Conservation (phyloP, 2,888 invertebrate species). For the Blera fallax region DNA sequence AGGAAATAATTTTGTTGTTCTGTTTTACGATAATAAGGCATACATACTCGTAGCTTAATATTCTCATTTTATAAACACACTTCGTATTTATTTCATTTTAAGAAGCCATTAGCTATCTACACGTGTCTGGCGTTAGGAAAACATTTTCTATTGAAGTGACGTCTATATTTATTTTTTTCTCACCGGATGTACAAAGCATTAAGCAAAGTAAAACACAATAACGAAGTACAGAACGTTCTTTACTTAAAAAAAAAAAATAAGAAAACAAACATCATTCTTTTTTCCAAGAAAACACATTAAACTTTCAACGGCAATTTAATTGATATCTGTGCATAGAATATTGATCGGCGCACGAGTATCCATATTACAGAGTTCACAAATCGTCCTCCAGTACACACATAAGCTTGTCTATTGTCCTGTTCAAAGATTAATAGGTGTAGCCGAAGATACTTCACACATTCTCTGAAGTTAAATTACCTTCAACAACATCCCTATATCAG, state of each 20-base stretch:
- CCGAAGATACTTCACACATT: slow-evolving; percentile 15
- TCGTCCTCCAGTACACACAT: slow-evolving; percentile 30
- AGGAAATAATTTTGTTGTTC: too few species aligned
- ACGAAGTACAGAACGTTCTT: too few species aligned
- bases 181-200: too few species aligned
- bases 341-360: background rate
- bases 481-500: too few species aligned
- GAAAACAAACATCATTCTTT: background rate
- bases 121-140: background rate
- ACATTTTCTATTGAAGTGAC: background rate
- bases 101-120: background rate
- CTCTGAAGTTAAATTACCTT: slow-evolving; percentile 45
- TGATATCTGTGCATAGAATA: slow-evolving; percentile 11
- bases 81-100: background rate
- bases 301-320: slow-evolving; percentile 21
- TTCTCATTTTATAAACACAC: too few species aligned
- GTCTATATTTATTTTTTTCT: too few species aligned
- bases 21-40: too few species aligned
- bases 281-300: slow-evolving; percentile 23
- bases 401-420: slow-evolving; percentile 17
- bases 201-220: too few species aligned
- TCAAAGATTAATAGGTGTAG: slow-evolving; percentile 19
- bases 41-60: too few species aligned
- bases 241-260: background rate
- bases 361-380: slow-evolving; percentile 24